Evolutionary conservation across 2,113 vertebrate species (phyloP).

Genomic region (Phalacrocorax pelagicus): DNA sequence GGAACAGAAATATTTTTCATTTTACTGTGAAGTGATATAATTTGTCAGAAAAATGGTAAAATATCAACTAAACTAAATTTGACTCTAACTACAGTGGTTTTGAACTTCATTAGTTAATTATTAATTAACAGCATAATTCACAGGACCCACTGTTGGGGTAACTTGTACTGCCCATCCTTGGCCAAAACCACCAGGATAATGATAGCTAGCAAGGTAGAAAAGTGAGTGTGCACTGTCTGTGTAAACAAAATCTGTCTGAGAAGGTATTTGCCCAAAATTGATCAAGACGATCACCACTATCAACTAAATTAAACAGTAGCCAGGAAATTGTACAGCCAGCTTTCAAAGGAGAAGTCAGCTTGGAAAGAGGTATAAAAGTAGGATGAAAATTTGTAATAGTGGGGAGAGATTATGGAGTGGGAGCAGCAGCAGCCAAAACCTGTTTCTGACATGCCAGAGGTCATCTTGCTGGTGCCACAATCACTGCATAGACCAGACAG

Average conservation of each 20-base stretch:
- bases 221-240: rapidly evolving
- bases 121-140: neutral
- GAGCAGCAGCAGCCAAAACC: neutral
- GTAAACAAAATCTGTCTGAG: neutral
- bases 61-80: neutral
- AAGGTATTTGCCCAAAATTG: neutral
- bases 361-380: neutral
- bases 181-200: neutral
- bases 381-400: neutral
- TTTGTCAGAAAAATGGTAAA: neutral
- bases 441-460: neutral
- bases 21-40: neutral
- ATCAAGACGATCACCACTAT: neutral
- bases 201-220: neutral
- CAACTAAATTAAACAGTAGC: neutral
- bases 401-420: neutral
- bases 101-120: neutral
- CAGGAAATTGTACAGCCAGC: neutral
- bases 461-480: neutral
- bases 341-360: neutral
- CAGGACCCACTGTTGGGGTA: neutral
- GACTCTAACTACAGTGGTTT: neutral
- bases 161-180: neutral
- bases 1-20: neutral
- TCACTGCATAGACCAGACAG: neutral